Conservation (phyloP, 2,113 vertebrate genomes). For the Callorhinus ursinus region DNA sequence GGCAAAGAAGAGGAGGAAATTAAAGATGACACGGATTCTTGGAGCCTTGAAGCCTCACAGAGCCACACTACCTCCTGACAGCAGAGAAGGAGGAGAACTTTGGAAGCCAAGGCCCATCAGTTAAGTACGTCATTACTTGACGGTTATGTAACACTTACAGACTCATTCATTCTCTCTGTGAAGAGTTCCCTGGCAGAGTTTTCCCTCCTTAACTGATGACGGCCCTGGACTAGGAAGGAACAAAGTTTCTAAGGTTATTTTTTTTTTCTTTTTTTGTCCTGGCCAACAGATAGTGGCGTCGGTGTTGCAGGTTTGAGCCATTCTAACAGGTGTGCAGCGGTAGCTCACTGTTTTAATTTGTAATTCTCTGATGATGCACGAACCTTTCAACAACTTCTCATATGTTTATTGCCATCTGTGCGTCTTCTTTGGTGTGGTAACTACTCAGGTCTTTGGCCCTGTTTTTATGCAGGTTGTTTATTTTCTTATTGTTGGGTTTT, state of each 20-base stretch:
- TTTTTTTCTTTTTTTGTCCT: neutral
- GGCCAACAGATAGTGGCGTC: neutral
- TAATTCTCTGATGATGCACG: neutral
- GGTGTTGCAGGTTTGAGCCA: neutral
- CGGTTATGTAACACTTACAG: neutral
- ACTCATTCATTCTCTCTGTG: neutral
- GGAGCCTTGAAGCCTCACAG: neutral
- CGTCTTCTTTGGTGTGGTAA: neutral
- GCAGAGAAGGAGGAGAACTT: neutral
- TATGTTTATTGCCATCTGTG: neutral
- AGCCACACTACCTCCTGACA: neutral
- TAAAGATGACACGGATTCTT: neutral
- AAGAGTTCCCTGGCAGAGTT: neutral
- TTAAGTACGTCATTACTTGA: neutral
- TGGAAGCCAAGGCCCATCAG: neutral
- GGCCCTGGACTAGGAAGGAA: neutral
- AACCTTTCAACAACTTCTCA: neutral
- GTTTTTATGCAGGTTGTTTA: neutral
- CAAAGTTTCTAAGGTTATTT: neutral
- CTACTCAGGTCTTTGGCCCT: neutral
- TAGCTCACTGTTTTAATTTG: neutral
- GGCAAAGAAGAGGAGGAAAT: neutral
- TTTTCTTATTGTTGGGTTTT: neutral
- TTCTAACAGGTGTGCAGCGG: neutral
- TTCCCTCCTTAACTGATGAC: neutral